These are phyloP conservation scores for Ichneumoninae sp. DNA, from an alignment of 2,888 invertebrate genomes.

Conservation along the genomic window DNA sequence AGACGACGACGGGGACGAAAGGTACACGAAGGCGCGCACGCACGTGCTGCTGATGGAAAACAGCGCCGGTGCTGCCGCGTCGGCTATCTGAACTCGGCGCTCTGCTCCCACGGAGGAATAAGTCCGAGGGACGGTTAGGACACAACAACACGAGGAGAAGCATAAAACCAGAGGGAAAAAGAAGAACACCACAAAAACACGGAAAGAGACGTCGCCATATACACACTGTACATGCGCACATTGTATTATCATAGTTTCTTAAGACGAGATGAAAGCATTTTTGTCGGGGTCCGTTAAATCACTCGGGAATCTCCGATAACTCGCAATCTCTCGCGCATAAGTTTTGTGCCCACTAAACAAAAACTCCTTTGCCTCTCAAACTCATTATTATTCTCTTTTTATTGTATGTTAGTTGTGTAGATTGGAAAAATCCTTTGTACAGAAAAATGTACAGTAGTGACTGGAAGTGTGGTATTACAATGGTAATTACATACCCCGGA, in stretches of 20 bases:
- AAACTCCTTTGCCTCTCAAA: not conserved
- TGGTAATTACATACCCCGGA: no score
- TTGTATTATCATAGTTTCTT: constrained; percentile 17
- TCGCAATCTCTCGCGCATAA: constrained; percentile 23
- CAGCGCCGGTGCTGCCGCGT: not conserved
- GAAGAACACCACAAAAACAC: no score
- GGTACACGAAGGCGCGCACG: not conserved
- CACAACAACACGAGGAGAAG: no score
- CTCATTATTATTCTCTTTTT: not conserved
- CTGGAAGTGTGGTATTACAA: no score
- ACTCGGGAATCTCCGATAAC: constrained; percentile 27
- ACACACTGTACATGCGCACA: not conserved
- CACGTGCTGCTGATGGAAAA: constrained; percentile 13
- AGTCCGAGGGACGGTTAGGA: no score
- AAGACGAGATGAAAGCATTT: constrained; percentile 1
- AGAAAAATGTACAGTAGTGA: no score
- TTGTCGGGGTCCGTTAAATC: constrained; percentile 11
- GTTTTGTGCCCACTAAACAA: not conserved
- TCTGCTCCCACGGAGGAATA: no score
- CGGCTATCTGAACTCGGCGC: not conserved
- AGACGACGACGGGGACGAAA: no score
- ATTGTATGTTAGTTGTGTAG: no score
- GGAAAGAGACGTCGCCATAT: no score
- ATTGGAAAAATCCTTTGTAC: no score
- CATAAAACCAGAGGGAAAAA: no score